Evolutionary conservation across 37 sponge, comb jelly and placozoan genomes (phyloP), one percentile per base, ranked within the genome.

Genomic region (Spongia lamella): DNA sequence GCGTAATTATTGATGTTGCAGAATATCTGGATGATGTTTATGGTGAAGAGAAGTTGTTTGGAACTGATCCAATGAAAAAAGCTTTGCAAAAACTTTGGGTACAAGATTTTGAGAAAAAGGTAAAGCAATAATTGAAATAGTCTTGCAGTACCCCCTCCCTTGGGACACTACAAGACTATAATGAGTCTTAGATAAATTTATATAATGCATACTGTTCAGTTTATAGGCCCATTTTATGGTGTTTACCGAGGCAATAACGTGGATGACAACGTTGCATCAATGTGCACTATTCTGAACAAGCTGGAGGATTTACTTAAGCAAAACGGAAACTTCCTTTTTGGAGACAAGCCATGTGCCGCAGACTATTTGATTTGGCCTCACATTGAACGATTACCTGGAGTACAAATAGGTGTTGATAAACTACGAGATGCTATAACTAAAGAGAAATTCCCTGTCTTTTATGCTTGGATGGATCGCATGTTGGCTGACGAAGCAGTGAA

Each of bases 321-420:
- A 51, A 26, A 71, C 34, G 43, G 52, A 19, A 65, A 16, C 7
- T 88, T 77, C 54, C 47, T 83, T 38, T 69, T 73, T 20, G 89
- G 81, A 7, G 79, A 73, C 31, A 62, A 36, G 36, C 67, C 89
- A 50, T 61, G 38, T 36, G 89, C 89, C 0, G 79, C 61, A 1
- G 89, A 89, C 47, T 68, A 63, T 26, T 54, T 89, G 32, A 29
- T 83, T 7, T 89, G 89, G 89, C 89, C 89, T 34, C 84, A 84
- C 81, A 36, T 89, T 40, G 89, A 89, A 52, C 53, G 89, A 11
- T 40, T 88, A 43, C 47, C 47, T 43, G 47, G 47, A 43, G 9
- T 43, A 43, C 33, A 33, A 7, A 33, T n/a, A 5, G 5, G 3
- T 7, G 30, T 4, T 64, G 66, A 33, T 35, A 26, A 64, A 7